Evolutionary conservation across 2,113 vertebrate species (phyloP), one percentile per base, ranked within the genome.

Genomic region (Suncus etruscus): DNA sequence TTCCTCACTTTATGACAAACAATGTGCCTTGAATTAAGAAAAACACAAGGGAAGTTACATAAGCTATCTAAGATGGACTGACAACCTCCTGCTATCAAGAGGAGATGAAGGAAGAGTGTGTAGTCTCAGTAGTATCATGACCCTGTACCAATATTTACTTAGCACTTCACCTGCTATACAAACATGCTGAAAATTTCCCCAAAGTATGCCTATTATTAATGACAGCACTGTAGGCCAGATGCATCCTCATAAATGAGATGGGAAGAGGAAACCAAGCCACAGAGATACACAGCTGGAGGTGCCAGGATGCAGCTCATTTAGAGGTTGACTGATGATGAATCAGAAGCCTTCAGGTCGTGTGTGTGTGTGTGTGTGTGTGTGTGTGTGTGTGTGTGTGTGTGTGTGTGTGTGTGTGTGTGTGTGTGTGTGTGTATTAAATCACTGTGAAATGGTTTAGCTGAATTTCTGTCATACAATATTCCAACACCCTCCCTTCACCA

Each of bases 1-100:
- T 63, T 25, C 50, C 22, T 87, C 51, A 87, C 16, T 83, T 82
- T 25, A 45, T 22, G 72, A 50, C 65, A 86, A 45, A 50, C 58
- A 76, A 48, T 29, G 77, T 31, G 16, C 20, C 78, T 31, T 83
- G 65, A 61, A 61, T 31, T 79, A 58, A 91, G 20, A 78, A 90
- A 90, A 87, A 91, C 14, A 79, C 65, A 79, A 50, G 88, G 75
- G 51, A 14, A 25, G n/a, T 7, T 82, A 32, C 31, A 87, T 91
- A 25, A 68, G 58, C 65, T 87, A 65, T 89, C 58, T 72, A 80
- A 20, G 77, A 90, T 86, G 47, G 76, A 80, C 39, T 39, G 39
- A 39, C 39, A 39, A 39, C 39, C 69, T 87, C 74, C 20, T 76
- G 77, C 86, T 29, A 54, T 25, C 3, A 0, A 4, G 66, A 22